These are phyloP conservation scores for Phenganax subtilis DNA, from an alignment of 92 coral and sea anemone genomes.

Conservation along the genomic window DNA sequence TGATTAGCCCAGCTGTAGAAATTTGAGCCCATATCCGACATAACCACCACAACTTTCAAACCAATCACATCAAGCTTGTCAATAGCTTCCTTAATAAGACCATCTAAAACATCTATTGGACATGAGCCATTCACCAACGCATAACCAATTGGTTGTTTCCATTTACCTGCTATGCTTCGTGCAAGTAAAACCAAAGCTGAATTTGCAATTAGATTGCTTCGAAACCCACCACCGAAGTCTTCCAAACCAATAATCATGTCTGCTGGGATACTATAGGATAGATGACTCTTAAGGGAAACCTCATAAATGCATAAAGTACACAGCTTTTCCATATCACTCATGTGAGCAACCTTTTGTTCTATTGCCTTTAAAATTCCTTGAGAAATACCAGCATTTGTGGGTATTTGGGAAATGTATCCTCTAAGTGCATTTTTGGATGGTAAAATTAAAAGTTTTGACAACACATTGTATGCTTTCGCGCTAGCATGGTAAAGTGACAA, in stretches of 20 bases:
- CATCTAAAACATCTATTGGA: conserved; percentile 19
- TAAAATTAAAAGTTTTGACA: conserved; percentile 26
- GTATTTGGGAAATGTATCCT: conserved; percentile 17
- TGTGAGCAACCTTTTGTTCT: conserved; percentile 12
- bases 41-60: conserved; percentile 19
- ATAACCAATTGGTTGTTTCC: conserved; percentile 37
- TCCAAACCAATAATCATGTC: conserved; percentile 27
- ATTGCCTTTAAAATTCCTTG: conserved; percentile 2
- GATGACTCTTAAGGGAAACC: conserved; percentile 15
- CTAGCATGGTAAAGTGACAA: conserved; percentile 36
- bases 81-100: conserved; percentile 5
- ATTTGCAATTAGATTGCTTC: conserved; percentile 25
- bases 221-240: conserved; percentile 24
- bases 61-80: conserved; percentile 29
- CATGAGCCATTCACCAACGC: conserved; percentile 24
- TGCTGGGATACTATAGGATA: conserved; percentile 15
- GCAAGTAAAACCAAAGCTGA: conserved; percentile 22
- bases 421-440: conserved; percentile 17
- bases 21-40: conserved; percentile 36
- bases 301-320: conserved; percentile 31
- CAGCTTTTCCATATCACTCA: conserved; percentile 25
- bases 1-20: conserved; percentile 4
- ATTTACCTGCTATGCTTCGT: conserved; percentile 17
- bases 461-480: conserved; percentile 19
- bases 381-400: conserved; percentile 25